Base-by-base conservation (phyloP, 2,888 invertebrate genomes). In the Polymixis lichenea region DNA sequence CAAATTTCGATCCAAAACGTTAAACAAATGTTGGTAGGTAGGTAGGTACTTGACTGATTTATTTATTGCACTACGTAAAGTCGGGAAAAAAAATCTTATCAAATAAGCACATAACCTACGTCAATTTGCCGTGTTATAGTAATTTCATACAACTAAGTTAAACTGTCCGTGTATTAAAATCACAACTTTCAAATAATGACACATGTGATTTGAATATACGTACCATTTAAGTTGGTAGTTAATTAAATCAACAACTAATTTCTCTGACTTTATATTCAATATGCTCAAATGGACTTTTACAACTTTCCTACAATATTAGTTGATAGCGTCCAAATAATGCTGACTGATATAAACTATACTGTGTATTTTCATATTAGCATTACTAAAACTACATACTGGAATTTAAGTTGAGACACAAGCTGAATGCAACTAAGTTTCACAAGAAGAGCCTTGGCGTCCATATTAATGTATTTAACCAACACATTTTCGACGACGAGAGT, bases 391-490 rank as follows among this genome's bases (percentile, higher is more conserved):
- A 17, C 17, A 32, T 58, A 22, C 51, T 56, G 22, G 19, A 53
- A 65, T 38, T 53, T 65, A 53, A 13, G 3, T 28, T 51, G n/a
- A 67, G 25, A 25, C 43, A 65, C 67, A n/a, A 67, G 25, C 64
- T 60, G 19, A 43, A 56, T 67, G 62, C 66, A 67, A 80, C 28
- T 28, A 66, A 76, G 65, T 75, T 80, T 67, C 43, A 32, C 82
- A 55, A 58, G 67, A 76, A 68, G 56, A 64, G 82, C 82, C 51
- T 58, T 17, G 53, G 25, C 82, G 56, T 77, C 43, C 76, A 76
- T 82, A 79, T 68, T 79, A 68, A 68, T 76, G 67, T 76, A 58
- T 82, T 64, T 64, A 76, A 82, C 51, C 64, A 58, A 82, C 56
- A 82, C 77, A 82, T 68, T 68, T 64, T 76, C 78, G 64, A 56